phyloP scores from a whole-genome alignment of 1,140 invertebrate genomes.

The Plectus sambesii region DNA sequence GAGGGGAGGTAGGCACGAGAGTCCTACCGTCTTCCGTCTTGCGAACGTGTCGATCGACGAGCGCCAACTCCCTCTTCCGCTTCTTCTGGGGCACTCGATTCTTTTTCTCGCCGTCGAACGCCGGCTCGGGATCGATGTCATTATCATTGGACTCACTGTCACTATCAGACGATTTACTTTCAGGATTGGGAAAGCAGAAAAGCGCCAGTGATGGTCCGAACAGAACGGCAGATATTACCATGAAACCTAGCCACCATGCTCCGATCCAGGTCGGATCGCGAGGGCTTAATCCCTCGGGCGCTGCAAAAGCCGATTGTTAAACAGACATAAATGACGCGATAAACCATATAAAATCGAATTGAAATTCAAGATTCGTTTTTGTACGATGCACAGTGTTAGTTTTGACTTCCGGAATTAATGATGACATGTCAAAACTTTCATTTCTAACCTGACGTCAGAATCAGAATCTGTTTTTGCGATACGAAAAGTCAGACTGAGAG shows the following conservation, averaged over 20 bases:
- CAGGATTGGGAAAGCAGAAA: conserved; percentile 20
- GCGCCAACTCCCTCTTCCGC: conserved; percentile 14
- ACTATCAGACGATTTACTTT: too few species aligned
- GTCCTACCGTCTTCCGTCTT: conserved; percentile 20
- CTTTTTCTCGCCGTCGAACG: conserved; percentile 13
- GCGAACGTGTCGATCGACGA: conserved; percentile 22
- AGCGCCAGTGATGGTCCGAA: conserved; percentile 25
- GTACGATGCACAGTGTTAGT: too few species aligned
- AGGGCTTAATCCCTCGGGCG: conserved; percentile 21
- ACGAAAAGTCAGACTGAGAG: too few species aligned
- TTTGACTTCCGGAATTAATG: too few species aligned
- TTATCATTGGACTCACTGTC: conserved; percentile 14
- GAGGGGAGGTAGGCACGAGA: too few species aligned
- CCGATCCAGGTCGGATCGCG: conserved; percentile 33
- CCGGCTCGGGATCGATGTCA: conserved; percentile 12
- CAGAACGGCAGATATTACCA: conserved; percentile 25
- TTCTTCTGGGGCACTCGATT: conserved; percentile 11
- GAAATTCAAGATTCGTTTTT: too few species aligned
- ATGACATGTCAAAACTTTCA: too few species aligned
- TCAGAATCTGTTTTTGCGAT: too few species aligned
- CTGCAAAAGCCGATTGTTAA: too few species aligned
- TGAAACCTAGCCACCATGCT: conserved; percentile 32
- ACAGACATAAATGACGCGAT: too few species aligned
- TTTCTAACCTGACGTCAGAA: too few species aligned
- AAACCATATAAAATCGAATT: too few species aligned